Evolutionary conservation across 1,140 invertebrate genomes (phyloP).

Genomic region (Scaptomyza pallida): DNA sequence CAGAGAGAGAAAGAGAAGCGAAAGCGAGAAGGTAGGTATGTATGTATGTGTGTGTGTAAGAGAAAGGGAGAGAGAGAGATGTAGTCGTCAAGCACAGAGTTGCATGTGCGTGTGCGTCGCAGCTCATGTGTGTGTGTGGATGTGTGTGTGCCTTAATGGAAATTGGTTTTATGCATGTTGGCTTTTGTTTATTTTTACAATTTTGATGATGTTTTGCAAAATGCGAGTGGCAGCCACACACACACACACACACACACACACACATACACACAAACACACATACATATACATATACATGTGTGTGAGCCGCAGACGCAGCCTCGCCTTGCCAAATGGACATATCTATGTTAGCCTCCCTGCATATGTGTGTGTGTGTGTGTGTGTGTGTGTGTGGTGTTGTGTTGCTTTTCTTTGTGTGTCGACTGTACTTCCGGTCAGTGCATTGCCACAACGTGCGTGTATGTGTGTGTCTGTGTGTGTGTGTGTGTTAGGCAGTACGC

Average conservation of each 20-base stretch:
- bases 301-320: slow-evolving; percentile 41
- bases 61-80: slow-evolving; percentile 35
- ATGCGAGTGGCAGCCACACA: slow-evolving; percentile 68
- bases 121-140: slow-evolving; percentile 9
- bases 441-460: slow-evolving; percentile 16
- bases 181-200: slow-evolving; percentile 83
- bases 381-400: too few species aligned
- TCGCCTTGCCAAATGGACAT: slow-evolving; percentile 51
- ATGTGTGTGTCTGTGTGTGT: slow-evolving; percentile 14
- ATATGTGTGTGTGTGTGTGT: too few species aligned
- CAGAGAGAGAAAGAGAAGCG: slow-evolving; percentile 2
- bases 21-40: neutral
- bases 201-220: slow-evolving; percentile 82
- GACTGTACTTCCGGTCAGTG: slow-evolving; percentile 56
- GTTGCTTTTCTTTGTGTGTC: slow-evolving; percentile 39
- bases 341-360: slow-evolving; percentile 19
- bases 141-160: slow-evolving; percentile 69
- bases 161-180: slow-evolving; percentile 83
- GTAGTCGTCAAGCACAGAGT: slow-evolving; percentile 32
- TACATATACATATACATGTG: too few species aligned
- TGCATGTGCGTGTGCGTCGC: slow-evolving; percentile 57
- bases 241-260: neutral
- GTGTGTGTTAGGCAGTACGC: slow-evolving; percentile 8
- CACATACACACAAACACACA: neutral
- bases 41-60: too few species aligned